Evolutionary conservation across 2,113 vertebrate genomes (phyloP).

Genomic region (Rhea pennata): DNA sequence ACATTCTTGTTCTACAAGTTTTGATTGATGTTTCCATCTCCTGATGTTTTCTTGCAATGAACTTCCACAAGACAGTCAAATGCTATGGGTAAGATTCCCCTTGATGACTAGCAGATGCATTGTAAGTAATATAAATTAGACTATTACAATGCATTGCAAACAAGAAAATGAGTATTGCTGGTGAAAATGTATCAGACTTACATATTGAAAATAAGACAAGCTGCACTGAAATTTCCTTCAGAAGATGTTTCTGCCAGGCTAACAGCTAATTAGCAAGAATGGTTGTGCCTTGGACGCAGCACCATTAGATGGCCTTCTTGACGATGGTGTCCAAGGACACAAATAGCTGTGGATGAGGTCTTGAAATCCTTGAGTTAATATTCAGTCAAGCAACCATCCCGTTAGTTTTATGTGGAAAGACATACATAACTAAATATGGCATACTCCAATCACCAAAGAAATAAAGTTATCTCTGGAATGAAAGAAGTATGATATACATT

Average conservation of each 20-base stretch:
- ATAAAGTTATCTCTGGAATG: neutral
- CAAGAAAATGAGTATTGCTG: neutral
- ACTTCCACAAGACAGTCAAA: neutral
- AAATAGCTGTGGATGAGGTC: neutral
- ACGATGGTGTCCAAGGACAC: constrained; percentile 6
- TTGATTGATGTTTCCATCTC: neutral
- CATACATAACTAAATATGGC: neutral
- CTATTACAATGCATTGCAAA: neutral
- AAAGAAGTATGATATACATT: neutral
- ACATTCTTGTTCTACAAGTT: neutral
- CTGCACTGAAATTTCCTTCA: neutral
- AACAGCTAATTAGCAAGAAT: constrained; percentile 10
- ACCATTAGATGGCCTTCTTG: neutral
- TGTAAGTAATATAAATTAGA: neutral
- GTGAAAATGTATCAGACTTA: neutral
- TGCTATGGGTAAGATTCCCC: neutral
- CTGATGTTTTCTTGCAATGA: neutral
- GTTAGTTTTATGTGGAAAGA: neutral
- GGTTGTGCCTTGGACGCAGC: neutral
- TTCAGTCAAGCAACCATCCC: neutral
- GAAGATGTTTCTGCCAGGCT: neutral
- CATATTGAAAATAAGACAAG: constrained; percentile 11
- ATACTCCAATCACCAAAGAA: neutral
- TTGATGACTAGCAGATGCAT: neutral
- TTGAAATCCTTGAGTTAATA: neutral